These are phyloP conservation scores for Gortyna flavago DNA, from an alignment of 2,888 invertebrate species.

Conservation along the genomic window DNA sequence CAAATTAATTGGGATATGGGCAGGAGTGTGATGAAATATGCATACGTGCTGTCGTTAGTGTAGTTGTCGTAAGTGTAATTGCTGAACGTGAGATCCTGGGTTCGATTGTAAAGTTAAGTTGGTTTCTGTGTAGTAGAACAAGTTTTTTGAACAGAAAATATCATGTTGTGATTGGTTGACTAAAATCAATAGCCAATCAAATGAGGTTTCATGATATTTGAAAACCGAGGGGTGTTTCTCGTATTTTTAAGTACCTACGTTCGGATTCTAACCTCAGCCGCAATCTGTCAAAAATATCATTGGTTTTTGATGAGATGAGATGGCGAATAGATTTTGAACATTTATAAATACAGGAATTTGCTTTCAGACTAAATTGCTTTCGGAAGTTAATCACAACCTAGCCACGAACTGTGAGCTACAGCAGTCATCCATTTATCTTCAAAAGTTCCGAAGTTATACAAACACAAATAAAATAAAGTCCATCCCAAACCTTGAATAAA, in stretches of 20 bases:
- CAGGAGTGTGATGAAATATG: not conserved
- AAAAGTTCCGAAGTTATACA: constrained; percentile 7
- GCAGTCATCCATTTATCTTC: not conserved
- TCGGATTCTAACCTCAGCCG: not conserved
- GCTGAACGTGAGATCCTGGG: not conserved
- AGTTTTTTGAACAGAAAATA: not conserved
- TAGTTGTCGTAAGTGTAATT: not conserved
- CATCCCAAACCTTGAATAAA: constrained; percentile 10
- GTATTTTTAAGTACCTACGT: not conserved
- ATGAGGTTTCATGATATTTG: not conserved
- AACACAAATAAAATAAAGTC: constrained; percentile 15
- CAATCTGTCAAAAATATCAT: not conserved
- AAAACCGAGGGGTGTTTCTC: not conserved
- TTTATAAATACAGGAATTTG: not conserved
- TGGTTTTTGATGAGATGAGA: not conserved
- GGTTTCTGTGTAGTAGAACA: not conserved
- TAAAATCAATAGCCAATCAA: not conserved
- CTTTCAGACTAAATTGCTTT: not conserved
- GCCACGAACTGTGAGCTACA: not conserved
- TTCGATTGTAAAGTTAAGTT: not conserved
- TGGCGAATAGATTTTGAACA: not conserved
- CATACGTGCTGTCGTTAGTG: not conserved
- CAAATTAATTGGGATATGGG: not conserved
- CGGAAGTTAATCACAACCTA: not conserved
- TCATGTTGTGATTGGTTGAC: not conserved